Evolutionary conservation across 2,888 invertebrate species (phyloP), one percentile per base, ranked within the genome.

Genomic region (Molanna angustata): DNA sequence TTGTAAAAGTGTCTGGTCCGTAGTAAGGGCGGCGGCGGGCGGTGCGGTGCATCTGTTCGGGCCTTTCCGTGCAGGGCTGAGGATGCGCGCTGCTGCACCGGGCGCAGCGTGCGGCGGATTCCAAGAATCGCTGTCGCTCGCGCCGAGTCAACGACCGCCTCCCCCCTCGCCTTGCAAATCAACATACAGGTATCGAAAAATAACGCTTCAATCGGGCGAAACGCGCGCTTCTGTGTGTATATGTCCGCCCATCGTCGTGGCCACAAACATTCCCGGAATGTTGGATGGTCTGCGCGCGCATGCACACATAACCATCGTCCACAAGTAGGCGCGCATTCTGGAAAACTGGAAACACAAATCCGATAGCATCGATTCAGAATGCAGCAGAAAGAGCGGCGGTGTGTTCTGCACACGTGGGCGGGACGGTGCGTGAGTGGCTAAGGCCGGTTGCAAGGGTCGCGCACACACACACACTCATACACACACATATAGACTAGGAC

Each of bases 111-210:
- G 40, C 35, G 40, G 14, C 31, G 17, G 18, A 35, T 49, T 49
- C 49, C 42, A 20, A 42, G 43, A 49, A 42, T 18, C 14, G 33
- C 17, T 22, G 37, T 20, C 18, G 47, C 41, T 41, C 42, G 42
- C 33, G 20, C 40, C 4, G 49, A 49, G 49, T 49, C 49, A 49
- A 49, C 42, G 49, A 49, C 49, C 49, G 14, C 20, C 42, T 32
- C 42, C 16, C 49, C 35, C 49, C 19, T 32, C 20, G 20, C 33
- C 33, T 14, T 27, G 31, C 32, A 27, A 20, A 19, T 14, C 48
- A 20, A 22, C 22, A 18, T 31, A 17, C 39, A 41, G 41, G 32
- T 32, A 32, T 14, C 19, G 33, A 39, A 21, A 39, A 48, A 27
- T 40, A 39, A 48, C 39, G 40, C 39, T 40, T 19, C 49, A 49